Base-by-base conservation (phyloP, 1,140 invertebrate species). In the Fopius arisanus region DNA sequence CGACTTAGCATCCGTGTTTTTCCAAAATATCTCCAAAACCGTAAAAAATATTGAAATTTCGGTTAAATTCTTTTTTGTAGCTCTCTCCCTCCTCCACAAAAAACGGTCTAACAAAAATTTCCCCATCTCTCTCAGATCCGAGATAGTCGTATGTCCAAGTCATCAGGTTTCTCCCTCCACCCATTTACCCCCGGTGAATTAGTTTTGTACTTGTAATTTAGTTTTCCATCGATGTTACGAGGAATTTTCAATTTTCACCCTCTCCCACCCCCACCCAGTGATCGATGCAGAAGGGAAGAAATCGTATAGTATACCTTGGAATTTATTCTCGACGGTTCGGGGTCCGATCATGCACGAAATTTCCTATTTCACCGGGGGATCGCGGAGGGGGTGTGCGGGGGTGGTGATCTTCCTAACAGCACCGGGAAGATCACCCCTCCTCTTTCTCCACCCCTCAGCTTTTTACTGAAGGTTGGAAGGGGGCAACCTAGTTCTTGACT, bases 161-260 rank as follows among this genome's bases (percentile, higher is more conserved):
- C n/a, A n/a, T n/a, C n/a, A n/a, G n/a, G n/a, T n/a, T n/a, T n/a
- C n/a, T n/a, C n/a, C n/a, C n/a, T 37, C 33, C 33, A 3, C 33
- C 16, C 40, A 40, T 31, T 31, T 43, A 28, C 21, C 28, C 26
- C 48, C 9, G 72, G 73, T 72, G 69, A 80, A 82, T 82, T 82
- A 81, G 79, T 81, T 78, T 37, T 76, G 69, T 79, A 80, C 77
- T 81, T 78, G 78, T 80, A 80, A 81, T 80, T 80, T 80, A 81
- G 78, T 79, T 81, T 80, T 75, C 75, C 71, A 72, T 75, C 75
- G 62, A 66, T 66, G 66, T 59, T 51, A 70, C 31, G 29, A 67
- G 65, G 75, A 78, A 81, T 79, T 48, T 82, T 80, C 78, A 80
- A 82, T 81, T 81, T 82, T 81, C 72, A 75, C 65, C 19, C 51